phyloP scores from a whole-genome alignment of 2,888 invertebrate genomes.

The Lingula anatina region DNA sequence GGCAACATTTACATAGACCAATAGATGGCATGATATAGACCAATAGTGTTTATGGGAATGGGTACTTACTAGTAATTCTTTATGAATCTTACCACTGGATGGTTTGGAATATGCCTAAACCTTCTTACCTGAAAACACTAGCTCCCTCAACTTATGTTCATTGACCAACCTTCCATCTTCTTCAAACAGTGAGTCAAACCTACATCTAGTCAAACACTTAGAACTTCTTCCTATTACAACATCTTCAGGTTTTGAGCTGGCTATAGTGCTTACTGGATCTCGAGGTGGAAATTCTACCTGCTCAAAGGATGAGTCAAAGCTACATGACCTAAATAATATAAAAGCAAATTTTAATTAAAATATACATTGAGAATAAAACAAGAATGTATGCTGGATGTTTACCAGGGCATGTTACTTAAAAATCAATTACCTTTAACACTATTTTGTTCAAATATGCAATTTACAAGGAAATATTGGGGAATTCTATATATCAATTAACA shows the following conservation, averaged over 20 bases:
- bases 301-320: slow-evolving; percentile 27
- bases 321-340: slow-evolving; percentile 16
- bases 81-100: neutral
- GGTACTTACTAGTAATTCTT: no score
- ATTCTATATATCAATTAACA: no score
- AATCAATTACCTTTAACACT: no score
- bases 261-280: slow-evolving; percentile 2
- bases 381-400: no score
- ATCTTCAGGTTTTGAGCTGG: slow-evolving; percentile 12
- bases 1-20: no score
- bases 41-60: no score
- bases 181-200: slow-evolving; percentile 35
- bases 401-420: no score
- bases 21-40: no score
- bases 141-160: slow-evolving; percentile 39
- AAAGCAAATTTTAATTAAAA: no score
- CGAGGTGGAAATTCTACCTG: slow-evolving; percentile 20
- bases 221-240: slow-evolving; percentile 16
- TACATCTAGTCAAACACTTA: slow-evolving; percentile 20
- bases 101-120: neutral
- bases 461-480: no score
- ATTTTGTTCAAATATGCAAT: no score
- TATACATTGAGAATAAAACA: no score
- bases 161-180: slow-evolving; percentile 42
- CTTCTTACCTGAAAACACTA: slow-evolving; percentile 38